Percentiles rank a stretch among this genome's conserved stretches.
These are phyloP conservation scores for Cololabis saira DNA, from an alignment of 2,113 vertebrate genomes.

Conservation along the genomic window DNA sequence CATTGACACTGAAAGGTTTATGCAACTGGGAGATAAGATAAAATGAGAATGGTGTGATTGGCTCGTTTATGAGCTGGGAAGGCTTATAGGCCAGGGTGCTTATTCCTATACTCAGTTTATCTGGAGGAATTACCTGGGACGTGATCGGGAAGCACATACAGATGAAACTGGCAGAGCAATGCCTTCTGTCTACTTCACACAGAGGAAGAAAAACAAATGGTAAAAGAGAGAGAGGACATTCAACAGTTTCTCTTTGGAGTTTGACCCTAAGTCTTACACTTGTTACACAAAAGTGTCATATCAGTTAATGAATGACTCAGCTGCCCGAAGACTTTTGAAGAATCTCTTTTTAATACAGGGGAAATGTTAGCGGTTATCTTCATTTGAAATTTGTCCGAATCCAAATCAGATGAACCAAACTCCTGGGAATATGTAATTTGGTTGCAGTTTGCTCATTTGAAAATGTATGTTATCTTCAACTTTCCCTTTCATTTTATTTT, in stretches of 20 bases:
- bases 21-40: slow-evolving; percentile 69
- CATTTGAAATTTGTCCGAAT: slow-evolving; percentile 6
- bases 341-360: slow-evolving; percentile 4
- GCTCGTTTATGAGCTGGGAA: slow-evolving; percentile 32
- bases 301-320: slow-evolving; percentile 43
- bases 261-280: slow-evolving; percentile 37
- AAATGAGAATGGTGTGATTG: slow-evolving; percentile 57
- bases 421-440: no score
- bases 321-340: neutral
- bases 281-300: neutral
- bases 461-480: no score
- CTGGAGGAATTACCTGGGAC: slow-evolving; percentile 8
- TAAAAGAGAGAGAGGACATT: slow-evolving; percentile 32
- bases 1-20: slow-evolving; percentile 53
- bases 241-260: slow-evolving; percentile 44
- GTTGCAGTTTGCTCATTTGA: no score
- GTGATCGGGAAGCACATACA: slow-evolving; percentile 13
- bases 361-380: neutral
- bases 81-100: slow-evolving; percentile 14
- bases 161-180: slow-evolving; percentile 35
- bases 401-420: no score
- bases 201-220: slow-evolving; percentile 43
- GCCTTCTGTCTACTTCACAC: slow-evolving; percentile 39
- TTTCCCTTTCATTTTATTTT: neutral
- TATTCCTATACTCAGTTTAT: slow-evolving; percentile 12